Evolutionary conservation across 35 echinoderm and acorn worm genomes (phyloP).

Genomic region (Antedon bifida): DNA sequence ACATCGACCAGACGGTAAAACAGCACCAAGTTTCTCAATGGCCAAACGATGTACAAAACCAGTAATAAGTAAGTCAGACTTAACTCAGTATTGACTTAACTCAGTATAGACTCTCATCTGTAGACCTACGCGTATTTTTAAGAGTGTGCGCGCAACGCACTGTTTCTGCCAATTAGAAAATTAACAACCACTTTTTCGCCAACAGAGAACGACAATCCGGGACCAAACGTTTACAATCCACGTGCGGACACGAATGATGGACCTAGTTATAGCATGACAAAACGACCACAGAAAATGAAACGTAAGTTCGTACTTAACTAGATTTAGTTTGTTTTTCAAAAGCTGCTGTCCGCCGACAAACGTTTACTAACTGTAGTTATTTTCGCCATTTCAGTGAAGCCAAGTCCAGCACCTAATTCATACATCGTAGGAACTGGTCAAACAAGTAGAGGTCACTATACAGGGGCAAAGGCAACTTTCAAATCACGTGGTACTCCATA

Average conservation of each 20-base stretch:
- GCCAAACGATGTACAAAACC: conserved; percentile 42
- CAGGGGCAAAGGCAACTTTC: conserved; percentile 52
- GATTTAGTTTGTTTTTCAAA: no score
- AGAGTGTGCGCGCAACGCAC: not conserved
- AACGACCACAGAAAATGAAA: conserved; percentile 31
- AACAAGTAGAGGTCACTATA: conserved; percentile 44
- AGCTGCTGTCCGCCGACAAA: no score
- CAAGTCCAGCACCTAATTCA: conserved; percentile 60
- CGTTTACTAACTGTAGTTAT: no score
- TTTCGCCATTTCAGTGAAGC: conserved; percentile 14
- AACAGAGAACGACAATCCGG: conserved; percentile 40
- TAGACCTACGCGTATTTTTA: not conserved
- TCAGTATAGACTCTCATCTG: not conserved
- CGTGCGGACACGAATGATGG: conserved; percentile 41
- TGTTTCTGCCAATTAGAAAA: not conserved
- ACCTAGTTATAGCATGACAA: conserved; percentile 90
- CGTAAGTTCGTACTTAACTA: conserved; percentile 30
- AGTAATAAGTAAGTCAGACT: conserved; percentile 39
- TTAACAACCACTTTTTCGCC: no score
- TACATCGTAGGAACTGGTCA: conserved; percentile 59
- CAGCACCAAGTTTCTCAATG: conserved; percentile 81
- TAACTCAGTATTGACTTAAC: no score
- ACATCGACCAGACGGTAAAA: conserved; percentile 74
- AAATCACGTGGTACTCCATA: conserved; percentile 57
- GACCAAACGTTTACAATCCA: conserved; percentile 60